Evolutionary conservation across 2,113 vertebrate species (phyloP), one percentile per base, ranked within the genome.

Genomic region (human (Homo sapiens)): DNA sequence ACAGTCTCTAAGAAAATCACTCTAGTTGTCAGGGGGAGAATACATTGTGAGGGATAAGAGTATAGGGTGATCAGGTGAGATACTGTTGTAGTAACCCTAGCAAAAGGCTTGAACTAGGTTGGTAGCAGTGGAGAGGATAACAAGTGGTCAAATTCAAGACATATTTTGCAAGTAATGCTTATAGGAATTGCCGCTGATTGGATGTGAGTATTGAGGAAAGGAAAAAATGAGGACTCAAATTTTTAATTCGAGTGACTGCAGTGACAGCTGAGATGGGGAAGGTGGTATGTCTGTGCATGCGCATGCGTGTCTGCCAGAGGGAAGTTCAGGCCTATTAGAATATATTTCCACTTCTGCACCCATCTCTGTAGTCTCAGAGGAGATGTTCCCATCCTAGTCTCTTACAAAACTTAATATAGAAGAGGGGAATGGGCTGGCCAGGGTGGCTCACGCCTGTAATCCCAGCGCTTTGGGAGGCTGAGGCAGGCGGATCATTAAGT

Each of bases 241-340:
- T 73, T 90, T 61, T 25, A 61, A 23, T 83, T 85, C 50, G 52
- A 17, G 27, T 72, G 38, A 80, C 48, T 40, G 32, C 43, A 50
- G 27, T 55, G 61, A 27, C 88, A 91, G 17, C 40, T 48, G 61
- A 73, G 27, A 48, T 22, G 38, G 50, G 7, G 48, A 90, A 83
- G 38, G 14, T 8, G 50, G 13, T 64, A 13, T 3, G 23, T 64
- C 38, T 20, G 18, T 48, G 43, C 17, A 11, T 35, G 25, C 2
- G 0, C 3, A 11, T 45, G 55, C 18, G 3, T 18, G 57, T 8
- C 7, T 16, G 3, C 23, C 11, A n/a, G n/a, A 79, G 30, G n/a
- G 52, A 84, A 73, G 6, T 68, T 32, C 9, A 94, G 55, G 23
- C 40, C 8, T 11, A 45, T 5, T 81, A 45, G 27, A 27, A 7